Evolutionary conservation across 2,797 vertebrate genomes (phyloP), one percentile per base, ranked within the genome.

Genomic region (Gymnodraco acuticeps): DNA sequence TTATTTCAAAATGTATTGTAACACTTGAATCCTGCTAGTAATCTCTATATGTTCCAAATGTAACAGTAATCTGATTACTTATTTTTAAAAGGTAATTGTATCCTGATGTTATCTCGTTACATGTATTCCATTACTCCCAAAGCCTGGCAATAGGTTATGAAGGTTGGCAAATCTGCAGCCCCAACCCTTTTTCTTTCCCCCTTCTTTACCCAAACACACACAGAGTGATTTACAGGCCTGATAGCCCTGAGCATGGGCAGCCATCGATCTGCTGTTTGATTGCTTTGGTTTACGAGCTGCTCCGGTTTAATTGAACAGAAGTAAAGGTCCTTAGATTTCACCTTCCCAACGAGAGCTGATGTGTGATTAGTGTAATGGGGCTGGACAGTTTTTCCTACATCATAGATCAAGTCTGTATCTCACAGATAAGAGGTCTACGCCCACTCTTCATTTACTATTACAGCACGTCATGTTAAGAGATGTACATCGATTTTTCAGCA

Each of bases 291-390:
- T 87, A 87, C 64, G 52, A 84, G 81, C 75, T 43, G 68, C 70
- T 56, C 45, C 16, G 4, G 33, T 83, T 85, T 78, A 82, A 89
- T 82, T 84, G 84, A 88, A 86, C 73, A 63, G 38, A 82, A 79
- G 46, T 42, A 50, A 77, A 87, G 72, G 70, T 64, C 74, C 42
- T 63, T 53, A 75, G 70, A 83, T 79, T 67, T 88, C 75, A 81
- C 78, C 81, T 76, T 80, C 60, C 58, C 65, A 52, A 19, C 10
- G 1, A 58, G 70, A 67, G 61, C 48, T 64, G 83, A 85, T 69
- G 67, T 81, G 82, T 77, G 85, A 89, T 89, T 85, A 86, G 71
- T 75, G 69, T 78, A 85, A 87, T 84, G 64, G 55, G 41, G 41
- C 64, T 17, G 23, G 70, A 74, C 55, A 55, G 61, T 12, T 69